phyloP scores from a whole-genome alignment of 2,797 vertebrate species.

The Octomys mimax region DNA sequence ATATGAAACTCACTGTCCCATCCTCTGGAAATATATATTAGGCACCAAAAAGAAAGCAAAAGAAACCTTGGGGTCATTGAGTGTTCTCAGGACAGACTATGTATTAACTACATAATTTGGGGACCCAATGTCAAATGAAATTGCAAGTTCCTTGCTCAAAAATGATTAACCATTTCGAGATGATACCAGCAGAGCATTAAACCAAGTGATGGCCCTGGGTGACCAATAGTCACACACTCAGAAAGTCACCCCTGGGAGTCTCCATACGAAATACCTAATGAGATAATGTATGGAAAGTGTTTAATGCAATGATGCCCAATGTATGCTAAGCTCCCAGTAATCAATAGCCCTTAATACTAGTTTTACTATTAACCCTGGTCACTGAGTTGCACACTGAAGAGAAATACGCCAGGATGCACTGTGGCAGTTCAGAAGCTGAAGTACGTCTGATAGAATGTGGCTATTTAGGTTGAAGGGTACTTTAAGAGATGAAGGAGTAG shows the following conservation, averaged over 20 bases:
- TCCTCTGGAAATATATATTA: background rate
- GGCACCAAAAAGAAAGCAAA: background rate
- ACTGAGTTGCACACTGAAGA: constrained; percentile 6
- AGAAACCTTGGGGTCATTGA: background rate
- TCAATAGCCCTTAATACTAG: background rate
- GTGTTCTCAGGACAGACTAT: background rate
- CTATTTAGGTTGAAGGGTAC: constrained; percentile 70
- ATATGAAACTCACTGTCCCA: background rate
- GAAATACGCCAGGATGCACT: background rate
- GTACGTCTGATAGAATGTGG: constrained; percentile 53
- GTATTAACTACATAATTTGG: background rate
- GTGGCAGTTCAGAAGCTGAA: constrained; percentile 28
- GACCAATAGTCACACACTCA: background rate
- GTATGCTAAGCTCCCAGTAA: background rate
- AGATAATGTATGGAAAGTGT: background rate
- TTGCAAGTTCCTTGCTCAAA: background rate
- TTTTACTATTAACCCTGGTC: constrained; percentile 5
- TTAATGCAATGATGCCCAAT: background rate
- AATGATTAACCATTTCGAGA: constrained; percentile 33
- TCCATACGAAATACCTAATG: background rate
- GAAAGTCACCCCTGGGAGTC: background rate
- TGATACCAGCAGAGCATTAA: background rate
- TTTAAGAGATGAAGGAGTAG: constrained; percentile 68
- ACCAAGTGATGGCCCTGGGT: background rate
- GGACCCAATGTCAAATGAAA: constrained; percentile 6